phyloP scores from a whole-genome alignment of 2,113 vertebrate species.

The Lepus europaeus region DNA sequence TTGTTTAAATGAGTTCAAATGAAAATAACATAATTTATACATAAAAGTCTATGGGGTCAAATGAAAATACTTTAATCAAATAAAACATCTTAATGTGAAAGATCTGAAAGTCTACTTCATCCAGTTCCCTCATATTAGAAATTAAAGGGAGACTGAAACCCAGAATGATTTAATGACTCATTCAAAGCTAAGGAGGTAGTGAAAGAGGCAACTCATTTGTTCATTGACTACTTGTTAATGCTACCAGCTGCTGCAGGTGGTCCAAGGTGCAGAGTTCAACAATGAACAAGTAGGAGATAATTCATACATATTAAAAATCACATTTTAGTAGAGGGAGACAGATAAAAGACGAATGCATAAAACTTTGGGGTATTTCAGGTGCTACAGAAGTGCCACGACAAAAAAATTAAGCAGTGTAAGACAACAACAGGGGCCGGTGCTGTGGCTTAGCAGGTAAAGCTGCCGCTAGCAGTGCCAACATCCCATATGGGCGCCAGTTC shows the following conservation, averaged over 20 bases:
- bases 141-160: neutral
- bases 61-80: slow-evolving; percentile 19
- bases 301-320: neutral
- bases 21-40: neutral
- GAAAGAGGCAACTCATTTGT: neutral
- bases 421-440: neutral
- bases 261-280: neutral
- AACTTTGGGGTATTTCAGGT: neutral
- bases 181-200: neutral
- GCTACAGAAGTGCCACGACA: neutral
- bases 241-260: neutral
- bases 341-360: neutral
- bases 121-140: neutral
- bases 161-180: slow-evolving; percentile 13
- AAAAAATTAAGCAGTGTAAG: neutral
- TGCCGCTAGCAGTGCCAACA: too few species aligned
- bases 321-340: neutral
- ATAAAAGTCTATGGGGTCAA: neutral
- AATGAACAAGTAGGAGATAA: neutral
- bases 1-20: slow-evolving; percentile 26
- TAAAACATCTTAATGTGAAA: slow-evolving; percentile 40
- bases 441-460: too few species aligned
- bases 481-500: too few species aligned
- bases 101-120: neutral
- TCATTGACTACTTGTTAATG: neutral